Evolutionary conservation across 1,140 invertebrate genomes (phyloP).

Genomic region (Cephus cinctus): DNA sequence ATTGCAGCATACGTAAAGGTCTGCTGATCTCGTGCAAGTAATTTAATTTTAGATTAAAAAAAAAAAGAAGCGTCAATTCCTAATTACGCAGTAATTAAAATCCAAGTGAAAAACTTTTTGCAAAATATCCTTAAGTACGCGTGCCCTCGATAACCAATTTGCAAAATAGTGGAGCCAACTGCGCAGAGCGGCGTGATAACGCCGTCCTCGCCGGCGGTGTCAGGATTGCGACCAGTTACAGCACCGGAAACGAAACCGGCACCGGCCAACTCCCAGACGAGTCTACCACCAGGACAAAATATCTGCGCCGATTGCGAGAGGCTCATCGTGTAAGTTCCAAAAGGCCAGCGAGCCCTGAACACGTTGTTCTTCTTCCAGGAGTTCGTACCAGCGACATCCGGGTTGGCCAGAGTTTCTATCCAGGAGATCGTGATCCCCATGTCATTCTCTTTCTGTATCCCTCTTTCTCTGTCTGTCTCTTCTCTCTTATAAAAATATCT

Average conservation of each 20-base stretch:
- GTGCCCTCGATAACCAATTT: constrained; percentile 2
- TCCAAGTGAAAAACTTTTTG: too few species aligned
- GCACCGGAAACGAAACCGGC: constrained; percentile 66
- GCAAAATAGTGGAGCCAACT: constrained; percentile 46
- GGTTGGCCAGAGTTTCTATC: too few species aligned
- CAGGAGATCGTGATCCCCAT: neutral
- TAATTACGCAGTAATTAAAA: too few species aligned
- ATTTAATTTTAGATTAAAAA: constrained; percentile 1
- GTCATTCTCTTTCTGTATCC: neutral
- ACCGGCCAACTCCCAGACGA: constrained; percentile 59
- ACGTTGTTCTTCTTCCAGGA: too few species aligned
- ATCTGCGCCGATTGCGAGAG: constrained; percentile 91
- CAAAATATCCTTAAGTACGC: neutral
- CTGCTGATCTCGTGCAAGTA: too few species aligned
- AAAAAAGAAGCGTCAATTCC: neutral
- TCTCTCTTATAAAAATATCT: neutral
- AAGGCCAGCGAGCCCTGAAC: constrained; percentile 12
- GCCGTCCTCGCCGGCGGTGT: constrained; percentile 50
- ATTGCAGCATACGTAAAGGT: too few species aligned
- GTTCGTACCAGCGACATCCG: too few species aligned
- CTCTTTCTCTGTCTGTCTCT: neutral
- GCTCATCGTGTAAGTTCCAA: constrained; percentile 87
- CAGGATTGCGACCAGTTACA: constrained; percentile 66
- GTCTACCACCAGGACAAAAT: constrained; percentile 81
- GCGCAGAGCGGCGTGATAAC: constrained; percentile 53